Evolutionary conservation across 2,888 invertebrate genomes (phyloP).

Genomic region (Eledone cirrhosa): DNA sequence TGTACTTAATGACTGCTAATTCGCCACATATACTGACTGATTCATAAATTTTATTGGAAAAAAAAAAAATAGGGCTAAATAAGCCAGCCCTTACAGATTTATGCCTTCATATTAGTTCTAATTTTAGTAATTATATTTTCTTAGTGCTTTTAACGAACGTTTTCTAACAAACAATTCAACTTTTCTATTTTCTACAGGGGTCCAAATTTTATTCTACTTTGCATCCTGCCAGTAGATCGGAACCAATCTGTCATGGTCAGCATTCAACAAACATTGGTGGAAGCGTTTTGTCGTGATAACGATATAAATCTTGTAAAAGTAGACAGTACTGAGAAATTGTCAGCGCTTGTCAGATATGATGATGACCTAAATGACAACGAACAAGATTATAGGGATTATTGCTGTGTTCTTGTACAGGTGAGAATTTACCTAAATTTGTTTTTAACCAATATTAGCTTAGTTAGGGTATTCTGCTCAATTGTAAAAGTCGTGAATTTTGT

Average conservation of each 20-base stretch:
- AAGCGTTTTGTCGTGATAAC: constrained; percentile 63
- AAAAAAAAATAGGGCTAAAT: too few relatives aligned
- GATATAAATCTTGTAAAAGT: constrained; percentile 61
- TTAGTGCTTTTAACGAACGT: neutral
- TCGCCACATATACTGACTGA: too few relatives aligned
- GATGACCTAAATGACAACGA: constrained; percentile 14
- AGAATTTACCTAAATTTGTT: neutral
- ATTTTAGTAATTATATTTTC: too few relatives aligned
- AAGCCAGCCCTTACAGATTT: too few relatives aligned
- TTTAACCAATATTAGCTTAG: too few relatives aligned
- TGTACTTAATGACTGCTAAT: too few relatives aligned
- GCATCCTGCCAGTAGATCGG: constrained; percentile 52
- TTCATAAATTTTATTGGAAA: too few relatives aligned
- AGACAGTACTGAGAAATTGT: constrained; percentile 13
- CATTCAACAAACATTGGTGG: constrained; percentile 62
- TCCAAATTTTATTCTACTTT: constrained; percentile 59
- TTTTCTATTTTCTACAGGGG: constrained; percentile 37
- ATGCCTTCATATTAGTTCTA: too few relatives aligned
- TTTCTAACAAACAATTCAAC: neutral
- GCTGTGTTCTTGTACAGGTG: constrained; percentile 19
- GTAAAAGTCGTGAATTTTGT: too few relatives aligned
- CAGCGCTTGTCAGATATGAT: neutral
- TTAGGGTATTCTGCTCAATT: too few relatives aligned
- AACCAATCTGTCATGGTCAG: constrained; percentile 55
- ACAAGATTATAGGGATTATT: constrained; percentile 13